Evolutionary conservation across 2,888 invertebrate species (phyloP).

Genomic region (Habrosyne pyritoides): DNA sequence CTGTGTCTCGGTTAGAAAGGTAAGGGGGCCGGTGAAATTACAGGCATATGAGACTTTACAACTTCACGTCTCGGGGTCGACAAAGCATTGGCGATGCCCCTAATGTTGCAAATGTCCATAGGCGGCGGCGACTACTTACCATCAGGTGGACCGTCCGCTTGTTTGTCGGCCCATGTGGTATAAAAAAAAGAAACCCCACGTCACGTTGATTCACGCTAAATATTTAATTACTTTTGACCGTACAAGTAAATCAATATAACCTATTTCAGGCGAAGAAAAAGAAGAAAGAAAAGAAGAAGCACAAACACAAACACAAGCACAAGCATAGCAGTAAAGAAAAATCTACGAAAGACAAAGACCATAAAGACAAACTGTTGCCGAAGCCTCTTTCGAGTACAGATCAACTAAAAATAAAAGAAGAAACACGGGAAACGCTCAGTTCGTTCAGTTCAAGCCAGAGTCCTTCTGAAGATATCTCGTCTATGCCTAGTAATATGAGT

Average conservation of each 20-base stretch:
- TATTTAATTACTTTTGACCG: too few species aligned
- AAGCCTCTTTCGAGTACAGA: conserved; percentile 71
- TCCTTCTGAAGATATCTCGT: conserved; percentile 82
- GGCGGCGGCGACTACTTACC: too few species aligned
- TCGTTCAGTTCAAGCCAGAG: conserved; percentile 90
- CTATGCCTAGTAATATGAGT: conserved; percentile 74
- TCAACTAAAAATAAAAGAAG: conserved; percentile 87
- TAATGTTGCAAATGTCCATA: too few species aligned
- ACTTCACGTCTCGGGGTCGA: too few species aligned
- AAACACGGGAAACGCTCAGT: conserved; percentile 89
- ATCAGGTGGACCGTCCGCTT: too few species aligned
- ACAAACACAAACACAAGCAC: conserved; percentile 96
- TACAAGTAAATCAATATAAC: background rate
- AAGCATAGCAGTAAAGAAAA: conserved; percentile 86
- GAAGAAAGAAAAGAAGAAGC: conserved; percentile 90
- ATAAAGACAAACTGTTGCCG: conserved; percentile 57
- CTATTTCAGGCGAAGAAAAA: conserved; percentile 85
- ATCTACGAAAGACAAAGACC: conserved; percentile 74
- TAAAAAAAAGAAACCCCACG: too few species aligned
- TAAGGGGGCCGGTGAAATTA: too few species aligned
- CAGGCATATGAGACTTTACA: too few species aligned
- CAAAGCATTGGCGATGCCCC: too few species aligned
- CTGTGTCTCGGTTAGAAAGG: too few species aligned
- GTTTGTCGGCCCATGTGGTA: too few species aligned
- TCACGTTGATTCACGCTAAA: too few species aligned